These are phyloP conservation scores for Adelges cooleyi DNA, from an alignment of 1,140 invertebrate genomes.

Conservation along the genomic window DNA sequence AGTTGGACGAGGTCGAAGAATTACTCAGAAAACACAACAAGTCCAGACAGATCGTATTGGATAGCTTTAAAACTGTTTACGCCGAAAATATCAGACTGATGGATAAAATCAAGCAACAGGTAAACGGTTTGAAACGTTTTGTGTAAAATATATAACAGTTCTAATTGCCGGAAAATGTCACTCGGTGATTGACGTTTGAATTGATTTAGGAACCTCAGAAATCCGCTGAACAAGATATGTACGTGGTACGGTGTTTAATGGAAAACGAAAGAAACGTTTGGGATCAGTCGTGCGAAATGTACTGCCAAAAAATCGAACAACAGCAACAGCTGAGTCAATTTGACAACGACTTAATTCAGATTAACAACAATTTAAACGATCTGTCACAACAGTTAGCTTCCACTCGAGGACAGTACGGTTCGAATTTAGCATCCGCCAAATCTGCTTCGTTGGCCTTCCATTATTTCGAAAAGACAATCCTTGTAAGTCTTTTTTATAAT, in stretches of 20 bases:
- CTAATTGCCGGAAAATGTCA: not conserved
- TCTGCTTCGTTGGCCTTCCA: constrained; percentile 58
- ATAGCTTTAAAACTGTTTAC: constrained; percentile 36
- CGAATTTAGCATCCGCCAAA: constrained; percentile 55
- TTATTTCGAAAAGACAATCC: constrained; percentile 67
- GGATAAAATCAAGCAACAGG: constrained; percentile 50
- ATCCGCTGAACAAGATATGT: constrained; percentile 54
- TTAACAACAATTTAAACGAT: constrained; percentile 58
- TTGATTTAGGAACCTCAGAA: constrained; percentile 52
- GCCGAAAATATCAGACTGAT: constrained; percentile 53
- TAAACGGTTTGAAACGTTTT: constrained; percentile 35
- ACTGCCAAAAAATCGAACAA: constrained; percentile 49
- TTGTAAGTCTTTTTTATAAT: constrained; percentile 44
- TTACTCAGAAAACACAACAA: not conserved
- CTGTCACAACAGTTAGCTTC: constrained; percentile 50
- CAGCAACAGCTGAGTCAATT: constrained; percentile 57
- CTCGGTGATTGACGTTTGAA: no score
- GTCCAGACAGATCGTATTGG: constrained; percentile 5
- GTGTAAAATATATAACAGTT: not conserved
- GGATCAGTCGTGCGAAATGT: constrained; percentile 49
- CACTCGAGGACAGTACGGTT: constrained; percentile 56
- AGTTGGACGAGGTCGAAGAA: not conserved
- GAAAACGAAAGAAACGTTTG: constrained; percentile 44
- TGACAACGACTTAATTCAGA: constrained; percentile 56
- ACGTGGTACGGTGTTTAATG: constrained; percentile 53